These are phyloP conservation scores for Channallabes apus DNA, from an alignment of 2,797 vertebrate species.

Conservation along the genomic window DNA sequence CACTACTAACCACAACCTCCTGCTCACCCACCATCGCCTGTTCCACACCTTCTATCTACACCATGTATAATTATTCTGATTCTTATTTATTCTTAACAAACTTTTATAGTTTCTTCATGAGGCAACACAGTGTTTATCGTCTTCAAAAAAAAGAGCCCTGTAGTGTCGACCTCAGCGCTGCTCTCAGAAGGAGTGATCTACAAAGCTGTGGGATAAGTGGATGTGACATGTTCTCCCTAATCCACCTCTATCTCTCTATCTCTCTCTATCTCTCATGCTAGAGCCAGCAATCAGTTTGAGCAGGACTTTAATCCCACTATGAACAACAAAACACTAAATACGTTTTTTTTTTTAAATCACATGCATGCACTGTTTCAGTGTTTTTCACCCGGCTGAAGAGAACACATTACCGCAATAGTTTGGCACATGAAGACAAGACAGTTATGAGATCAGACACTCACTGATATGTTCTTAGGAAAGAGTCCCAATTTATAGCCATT, in stretches of 20 bases:
- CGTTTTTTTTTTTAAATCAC: no score
- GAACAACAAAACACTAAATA: neutral
- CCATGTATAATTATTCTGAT: neutral
- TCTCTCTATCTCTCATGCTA: constrained; percentile 40
- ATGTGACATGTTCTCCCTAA: constrained; percentile 65
- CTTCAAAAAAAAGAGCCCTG: neutral
- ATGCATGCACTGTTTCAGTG: no score
- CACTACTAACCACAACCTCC: constrained; percentile 33
- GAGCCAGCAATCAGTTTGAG: constrained; percentile 61
- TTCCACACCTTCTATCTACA: neutral
- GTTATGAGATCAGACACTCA: no score
- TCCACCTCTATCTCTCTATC: constrained; percentile 49
- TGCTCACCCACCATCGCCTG: constrained; percentile 17
- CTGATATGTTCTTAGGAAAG: no score
- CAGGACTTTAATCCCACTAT: constrained; percentile 69
- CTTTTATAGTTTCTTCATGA: neutral
- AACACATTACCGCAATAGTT: no score
- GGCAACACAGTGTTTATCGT: neutral
- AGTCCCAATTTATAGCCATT: no score
- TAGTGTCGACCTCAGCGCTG: constrained; percentile 26
- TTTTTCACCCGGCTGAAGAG: no score
- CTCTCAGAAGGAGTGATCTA: constrained; percentile 22
- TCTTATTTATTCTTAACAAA: neutral
- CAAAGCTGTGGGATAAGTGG: constrained; percentile 65
- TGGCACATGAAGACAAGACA: no score